Evolutionary conservation across 2,113 vertebrate species (phyloP), one percentile per base, ranked within the genome.

Genomic region (Oreochromis tanganicae): DNA sequence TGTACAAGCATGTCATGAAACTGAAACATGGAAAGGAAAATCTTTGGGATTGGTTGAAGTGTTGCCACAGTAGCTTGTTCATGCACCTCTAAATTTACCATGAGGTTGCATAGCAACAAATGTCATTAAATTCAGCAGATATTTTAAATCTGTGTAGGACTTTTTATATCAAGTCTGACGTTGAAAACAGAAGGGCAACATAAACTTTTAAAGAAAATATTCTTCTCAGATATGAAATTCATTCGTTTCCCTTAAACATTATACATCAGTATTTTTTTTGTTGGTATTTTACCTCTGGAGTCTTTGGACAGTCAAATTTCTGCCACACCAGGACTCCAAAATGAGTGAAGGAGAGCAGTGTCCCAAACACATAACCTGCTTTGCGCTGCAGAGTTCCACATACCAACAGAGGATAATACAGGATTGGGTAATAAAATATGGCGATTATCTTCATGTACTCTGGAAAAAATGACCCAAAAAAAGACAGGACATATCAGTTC

Each of bases 371-470:
- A 80, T 97, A 97, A 7, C 97, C 94, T 0, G 89, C 59, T 88
- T 90, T 90, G 24, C 91, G 97, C 12, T 94, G 90, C 55, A 97
- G 34, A 0, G 93, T 94, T 17, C 97, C 96, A 11, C 98, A 98
- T 24, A 97, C 96, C 0, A 98, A 29, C 94, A 99, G 94, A 1
- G 98, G 98, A 48, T 96, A 97, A 89, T 97, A 99, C 55, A 98
- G 95, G 21, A 95, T 83, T 0, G 98, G 97, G 27, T 97, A 98
- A 87, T 99, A 99, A 87, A 99, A 95, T 83, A 99, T 94, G 14
- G 96, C 96, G 34, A 97, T 80, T 8, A 98, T 94, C 95, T 97
- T 99, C 97, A 97, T 97, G 71, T 96, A 94, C 63, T 97, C 98
- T 99, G 82, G 6, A 5, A 55, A 4, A 21, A 48, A 36, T 17